Evolutionary conservation across 2,797 vertebrate species (phyloP), one percentile per base, ranked within the genome.

Genomic region (Acrossocheilus fasciatus): DNA sequence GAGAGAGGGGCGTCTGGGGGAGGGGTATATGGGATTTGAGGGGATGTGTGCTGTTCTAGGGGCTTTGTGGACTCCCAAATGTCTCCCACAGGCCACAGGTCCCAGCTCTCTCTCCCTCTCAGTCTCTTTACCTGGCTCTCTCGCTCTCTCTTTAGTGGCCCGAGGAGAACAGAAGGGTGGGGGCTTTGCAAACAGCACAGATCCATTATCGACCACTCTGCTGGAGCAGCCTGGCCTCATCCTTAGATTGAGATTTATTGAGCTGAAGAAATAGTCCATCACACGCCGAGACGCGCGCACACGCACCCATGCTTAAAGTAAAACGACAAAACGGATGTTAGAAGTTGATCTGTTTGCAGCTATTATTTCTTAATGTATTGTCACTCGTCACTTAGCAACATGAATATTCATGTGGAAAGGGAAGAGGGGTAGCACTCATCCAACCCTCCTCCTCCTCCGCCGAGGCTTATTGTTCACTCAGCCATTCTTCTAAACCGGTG

Each of bases 401-500:
- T 81, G 88, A 90, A 92, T 92, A 92, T 93, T 92, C 92, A 92
- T 89, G 85, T 76, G 52, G 80, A 43, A 88, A 78, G 72, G 80
- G 69, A 66, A 69, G 82, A 83, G 50, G 84, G 69, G 87, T 85
- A 34, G 68, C 10, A 30, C 82, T 83, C 41, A 54, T 69, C 30
- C 70, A 39, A 68, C n/a, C 59, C 59, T 91, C 59, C 80, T 76
- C 72, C 89, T 83, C 54, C 89, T 43, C 34, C 20, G 7, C 18
- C 18, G 50, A 69, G 89, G 91, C 90, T 94, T 92, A 92, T 93
- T 93, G 93, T 94, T 93, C 92, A 92, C 87, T 72, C 89, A 92
- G 91, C 90, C 90, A 90, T 92, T 92, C 90, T 93, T 85, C 83
- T 87, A 87, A 68, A 82, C 90, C 91, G 88, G 88, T 91, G 91